Conservation (phyloP, 2,797 vertebrate genomes). For the Peromyscus nudipes region DNA sequence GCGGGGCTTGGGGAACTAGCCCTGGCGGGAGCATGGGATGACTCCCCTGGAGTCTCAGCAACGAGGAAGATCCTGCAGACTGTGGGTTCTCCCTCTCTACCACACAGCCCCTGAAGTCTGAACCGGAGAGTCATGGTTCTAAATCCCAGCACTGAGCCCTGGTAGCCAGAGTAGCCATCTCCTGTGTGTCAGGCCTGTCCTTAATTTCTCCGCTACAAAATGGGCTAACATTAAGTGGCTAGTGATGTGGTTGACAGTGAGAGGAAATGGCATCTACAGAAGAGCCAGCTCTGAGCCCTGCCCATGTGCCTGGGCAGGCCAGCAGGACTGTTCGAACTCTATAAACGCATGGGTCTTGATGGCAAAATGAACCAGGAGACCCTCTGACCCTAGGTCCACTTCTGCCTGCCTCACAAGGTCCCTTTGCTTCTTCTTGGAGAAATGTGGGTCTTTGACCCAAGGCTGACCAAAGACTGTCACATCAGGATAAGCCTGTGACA, state of each 20-base stretch:
- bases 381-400: not conserved
- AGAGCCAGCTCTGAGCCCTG: not conserved
- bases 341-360: accelerated
- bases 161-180: accelerated
- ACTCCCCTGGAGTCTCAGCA: not conserved
- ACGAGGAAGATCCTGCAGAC: not conserved
- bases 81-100: not conserved
- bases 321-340: accelerated
- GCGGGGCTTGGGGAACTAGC: not conserved
- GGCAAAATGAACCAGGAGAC: accelerated
- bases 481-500: not conserved
- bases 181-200: not conserved
- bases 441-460: not conserved
- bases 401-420: not conserved
- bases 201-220: not conserved
- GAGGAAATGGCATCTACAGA: not conserved
- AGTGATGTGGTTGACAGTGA: accelerated
- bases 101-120: not conserved
- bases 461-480: no score
- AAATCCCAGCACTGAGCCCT: not conserved
- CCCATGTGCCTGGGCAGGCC: not conserved
- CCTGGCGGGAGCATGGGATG: not conserved
- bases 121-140: not conserved
- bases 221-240: not conserved
- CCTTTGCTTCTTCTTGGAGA: not conserved